A percentile compares a stretch with the other conserved stretches of the same genome.
These are phyloP conservation scores for Zelostemma sp. DNA, from an alignment of 1,140 invertebrate species.

Conservation along the genomic window DNA sequence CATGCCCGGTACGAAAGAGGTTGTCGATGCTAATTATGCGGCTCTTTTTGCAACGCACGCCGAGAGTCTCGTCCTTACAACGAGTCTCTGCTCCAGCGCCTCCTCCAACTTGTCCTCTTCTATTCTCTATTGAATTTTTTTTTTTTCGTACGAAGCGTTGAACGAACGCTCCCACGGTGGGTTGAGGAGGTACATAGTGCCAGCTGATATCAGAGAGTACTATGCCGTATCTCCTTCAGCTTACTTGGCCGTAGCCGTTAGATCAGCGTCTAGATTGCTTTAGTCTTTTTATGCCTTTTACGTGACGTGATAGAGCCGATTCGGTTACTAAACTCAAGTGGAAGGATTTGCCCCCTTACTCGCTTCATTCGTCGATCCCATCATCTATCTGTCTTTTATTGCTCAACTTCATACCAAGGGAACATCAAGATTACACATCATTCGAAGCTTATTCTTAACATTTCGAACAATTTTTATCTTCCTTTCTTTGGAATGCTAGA, in stretches of 20 bases:
- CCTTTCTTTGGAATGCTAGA: too few relatives aligned
- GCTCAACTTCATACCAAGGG: slow-evolving; percentile 37
- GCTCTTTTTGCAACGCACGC: slow-evolving; percentile 45
- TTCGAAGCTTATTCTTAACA: too few relatives aligned
- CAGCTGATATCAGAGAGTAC: slow-evolving; percentile 28
- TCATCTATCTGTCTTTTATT: slow-evolving; percentile 44
- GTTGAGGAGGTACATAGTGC: slow-evolving; percentile 46
- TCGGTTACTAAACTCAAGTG: slow-evolving; percentile 49
- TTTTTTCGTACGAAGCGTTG: slow-evolving; percentile 35
- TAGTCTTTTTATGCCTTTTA: slow-evolving; percentile 50
- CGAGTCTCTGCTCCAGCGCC: slow-evolving; percentile 29
- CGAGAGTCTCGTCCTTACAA: slow-evolving; percentile 33
- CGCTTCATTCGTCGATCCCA: slow-evolving; percentile 11
- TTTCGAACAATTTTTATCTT: too few relatives aligned
- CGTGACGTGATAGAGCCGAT: slow-evolving; percentile 49
- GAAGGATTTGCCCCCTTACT: slow-evolving; percentile 44
- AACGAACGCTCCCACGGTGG: slow-evolving; percentile 46
- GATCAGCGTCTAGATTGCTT: slow-evolving; percentile 48
- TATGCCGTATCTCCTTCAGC: slow-evolving; percentile 48
- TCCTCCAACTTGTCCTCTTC: background rate
- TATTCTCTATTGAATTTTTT: slow-evolving; percentile 15
- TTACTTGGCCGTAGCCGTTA: slow-evolving; percentile 40
- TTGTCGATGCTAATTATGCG: slow-evolving; percentile 44
- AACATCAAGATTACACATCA: slow-evolving; percentile 30
- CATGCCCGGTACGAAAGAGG: slow-evolving; percentile 34